phyloP scores from a whole-genome alignment of 53 echinoderm and acorn worm species.

The Holothuria scabra region DNA sequence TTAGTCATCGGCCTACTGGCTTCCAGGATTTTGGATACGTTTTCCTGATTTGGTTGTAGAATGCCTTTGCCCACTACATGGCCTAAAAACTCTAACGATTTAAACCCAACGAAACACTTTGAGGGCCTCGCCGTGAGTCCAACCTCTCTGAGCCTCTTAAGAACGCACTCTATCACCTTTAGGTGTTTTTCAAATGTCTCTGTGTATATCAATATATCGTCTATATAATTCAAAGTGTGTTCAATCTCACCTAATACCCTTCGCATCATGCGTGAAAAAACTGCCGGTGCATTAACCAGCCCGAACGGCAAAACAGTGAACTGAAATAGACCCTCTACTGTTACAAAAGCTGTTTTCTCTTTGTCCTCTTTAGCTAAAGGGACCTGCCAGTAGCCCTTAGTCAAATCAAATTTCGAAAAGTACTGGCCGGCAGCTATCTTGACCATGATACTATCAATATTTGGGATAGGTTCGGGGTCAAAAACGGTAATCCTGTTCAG shows the following conservation, averaged over 20 bases:
- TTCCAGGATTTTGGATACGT: too few relatives aligned
- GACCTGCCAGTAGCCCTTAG: constrained; percentile 67
- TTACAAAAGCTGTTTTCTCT: constrained; percentile 56
- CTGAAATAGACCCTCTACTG: constrained; percentile 53
- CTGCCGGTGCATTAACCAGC: constrained; percentile 63
- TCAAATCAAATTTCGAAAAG: constrained; percentile 55
- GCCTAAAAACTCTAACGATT: constrained; percentile 15
- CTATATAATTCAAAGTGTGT: constrained; percentile 55
- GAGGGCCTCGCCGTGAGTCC: too few relatives aligned
- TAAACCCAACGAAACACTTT: constrained; percentile 35
- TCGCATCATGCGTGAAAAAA: constrained; percentile 54
- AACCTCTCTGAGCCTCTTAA: too few relatives aligned
- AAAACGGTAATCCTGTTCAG: too few relatives aligned
- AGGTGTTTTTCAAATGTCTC: constrained; percentile 56
- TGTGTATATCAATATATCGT: constrained; percentile 57
- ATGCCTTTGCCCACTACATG: too few relatives aligned
- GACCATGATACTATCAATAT: too few relatives aligned
- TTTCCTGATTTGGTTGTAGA: too few relatives aligned
- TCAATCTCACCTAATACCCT: constrained; percentile 30
- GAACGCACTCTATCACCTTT: background rate
- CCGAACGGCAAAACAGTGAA: constrained; percentile 61
- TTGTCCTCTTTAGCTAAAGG: constrained; percentile 42
- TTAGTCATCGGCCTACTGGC: too few relatives aligned
- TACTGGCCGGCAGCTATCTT: constrained; percentile 5
- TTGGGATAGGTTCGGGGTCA: too few relatives aligned